Conservation (phyloP, 1,140 invertebrate species). For the Battus philenor region DNA sequence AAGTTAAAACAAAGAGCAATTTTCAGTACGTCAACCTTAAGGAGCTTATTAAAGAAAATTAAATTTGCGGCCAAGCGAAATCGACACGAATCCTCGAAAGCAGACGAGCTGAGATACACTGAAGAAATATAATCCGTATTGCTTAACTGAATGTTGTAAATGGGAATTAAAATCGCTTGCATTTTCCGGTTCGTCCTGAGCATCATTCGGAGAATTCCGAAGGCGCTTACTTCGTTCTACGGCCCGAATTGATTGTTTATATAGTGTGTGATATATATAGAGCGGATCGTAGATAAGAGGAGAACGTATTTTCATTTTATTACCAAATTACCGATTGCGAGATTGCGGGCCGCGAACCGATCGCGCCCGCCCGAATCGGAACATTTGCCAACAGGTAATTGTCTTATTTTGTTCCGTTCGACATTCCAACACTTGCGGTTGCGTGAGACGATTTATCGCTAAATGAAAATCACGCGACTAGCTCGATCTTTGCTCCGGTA, state of each 20-base stretch:
- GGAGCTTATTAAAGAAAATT: slow-evolving; percentile 74
- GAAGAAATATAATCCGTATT: slow-evolving; percentile 46
- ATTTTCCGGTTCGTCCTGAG: slow-evolving; percentile 18
- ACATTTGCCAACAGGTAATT: slow-evolving; percentile 68
- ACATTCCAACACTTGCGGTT: slow-evolving; percentile 52
- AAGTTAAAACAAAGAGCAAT: slow-evolving; percentile 29
- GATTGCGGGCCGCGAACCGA: slow-evolving; percentile 53
- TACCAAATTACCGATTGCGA: slow-evolving; percentile 75
- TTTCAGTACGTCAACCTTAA: slow-evolving; percentile 18
- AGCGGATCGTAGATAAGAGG: slow-evolving; percentile 69
- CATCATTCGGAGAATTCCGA: slow-evolving; percentile 28
- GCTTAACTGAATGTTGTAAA: slow-evolving; percentile 25
- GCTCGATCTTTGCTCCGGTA: neutral
- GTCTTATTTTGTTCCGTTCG: slow-evolving; percentile 60
- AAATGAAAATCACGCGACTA: slow-evolving; percentile 9
- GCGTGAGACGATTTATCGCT: slow-evolving; percentile 16
- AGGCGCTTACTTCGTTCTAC: slow-evolving; percentile 35
- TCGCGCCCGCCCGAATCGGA: slow-evolving; percentile 54
- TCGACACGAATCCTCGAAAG: slow-evolving; percentile 60
- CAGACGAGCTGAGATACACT: slow-evolving; percentile 33
- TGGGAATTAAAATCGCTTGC: slow-evolving; percentile 16
- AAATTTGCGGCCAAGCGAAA: slow-evolving; percentile 72
- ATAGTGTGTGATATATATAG: slow-evolving; percentile 64
- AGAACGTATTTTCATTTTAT: slow-evolving; percentile 74
- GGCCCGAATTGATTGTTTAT: slow-evolving; percentile 47